A percentile compares a stretch with the other conserved stretches of the same genome.
Evolutionary conservation across 2,113 vertebrate genomes (phyloP).

Genomic region (Dicerorhinus sumatrensis): DNA sequence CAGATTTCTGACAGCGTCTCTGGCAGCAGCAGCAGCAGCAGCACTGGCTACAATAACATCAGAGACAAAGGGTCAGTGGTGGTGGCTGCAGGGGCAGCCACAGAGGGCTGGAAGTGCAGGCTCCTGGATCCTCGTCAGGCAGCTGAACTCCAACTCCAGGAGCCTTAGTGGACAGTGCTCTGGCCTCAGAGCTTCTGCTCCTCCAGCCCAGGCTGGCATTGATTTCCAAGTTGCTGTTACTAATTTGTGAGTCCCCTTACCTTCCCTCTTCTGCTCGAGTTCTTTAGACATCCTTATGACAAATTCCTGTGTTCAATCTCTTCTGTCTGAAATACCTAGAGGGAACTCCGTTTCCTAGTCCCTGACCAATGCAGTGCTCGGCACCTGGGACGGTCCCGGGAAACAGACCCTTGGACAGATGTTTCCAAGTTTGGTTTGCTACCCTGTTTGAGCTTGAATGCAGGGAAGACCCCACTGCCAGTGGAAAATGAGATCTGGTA

Average conservation of each 20-base stretch:
- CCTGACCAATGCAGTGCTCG: background rate
- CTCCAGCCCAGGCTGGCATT: background rate
- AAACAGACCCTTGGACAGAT: background rate
- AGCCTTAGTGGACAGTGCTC: background rate
- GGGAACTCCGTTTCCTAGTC: background rate
- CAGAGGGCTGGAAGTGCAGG: background rate
- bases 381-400: background rate
- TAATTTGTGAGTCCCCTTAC: background rate
- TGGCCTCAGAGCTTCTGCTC: background rate
- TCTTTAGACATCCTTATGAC: background rate
- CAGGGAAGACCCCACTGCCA: background rate
- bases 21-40: background rate
- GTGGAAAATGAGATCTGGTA: background rate
- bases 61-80: background rate
- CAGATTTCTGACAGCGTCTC: background rate
- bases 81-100: background rate
- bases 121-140: background rate
- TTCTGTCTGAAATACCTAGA: background rate
- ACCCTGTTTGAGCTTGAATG: background rate
- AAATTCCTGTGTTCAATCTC: background rate
- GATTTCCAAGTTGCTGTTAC: background rate
- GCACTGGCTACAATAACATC: background rate
- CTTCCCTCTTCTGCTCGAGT: background rate
- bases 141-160: background rate
- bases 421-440: background rate